phyloP scores from a whole-genome alignment of 2,113 vertebrate genomes.

The Ancistrus triradiatus region DNA sequence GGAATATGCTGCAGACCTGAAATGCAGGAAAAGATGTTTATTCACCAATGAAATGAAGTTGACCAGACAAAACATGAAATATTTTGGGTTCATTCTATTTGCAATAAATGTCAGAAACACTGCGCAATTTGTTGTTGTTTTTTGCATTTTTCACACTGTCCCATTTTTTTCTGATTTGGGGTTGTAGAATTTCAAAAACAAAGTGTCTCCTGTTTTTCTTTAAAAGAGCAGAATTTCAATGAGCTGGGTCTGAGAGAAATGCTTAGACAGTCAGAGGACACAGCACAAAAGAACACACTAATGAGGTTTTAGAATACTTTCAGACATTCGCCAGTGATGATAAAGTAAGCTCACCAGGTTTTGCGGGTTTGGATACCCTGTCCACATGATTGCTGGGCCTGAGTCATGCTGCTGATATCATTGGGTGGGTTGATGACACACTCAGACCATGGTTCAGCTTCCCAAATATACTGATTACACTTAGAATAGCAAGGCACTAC shows the following conservation, averaged over 20 bases:
- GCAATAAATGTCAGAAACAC: too few relatives aligned
- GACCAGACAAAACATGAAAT: too few relatives aligned
- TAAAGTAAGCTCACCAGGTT: slow-evolving; percentile 66
- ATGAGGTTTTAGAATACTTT: not conserved
- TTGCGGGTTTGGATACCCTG: slow-evolving; percentile 73
- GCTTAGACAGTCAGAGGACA: slow-evolving; percentile 11
- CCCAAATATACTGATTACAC: slow-evolving; percentile 79
- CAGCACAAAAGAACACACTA: not conserved
- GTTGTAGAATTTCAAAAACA: slow-evolving; percentile 17
- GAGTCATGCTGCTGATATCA: slow-evolving; percentile 40
- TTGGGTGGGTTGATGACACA: slow-evolving; percentile 73
- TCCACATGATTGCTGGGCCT: slow-evolving; percentile 65
- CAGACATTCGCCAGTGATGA: not conserved
- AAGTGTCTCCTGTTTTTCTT: slow-evolving; percentile 17
- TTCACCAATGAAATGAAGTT: too few relatives aligned
- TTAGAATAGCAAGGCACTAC: slow-evolving; percentile 78
- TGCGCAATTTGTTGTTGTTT: slow-evolving; percentile 17
- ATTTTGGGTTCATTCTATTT: too few relatives aligned
- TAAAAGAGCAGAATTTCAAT: slow-evolving; percentile 30
- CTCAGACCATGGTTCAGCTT: slow-evolving; percentile 71
- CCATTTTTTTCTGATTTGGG: too few relatives aligned
- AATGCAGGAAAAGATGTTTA: too few relatives aligned
- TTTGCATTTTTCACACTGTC: too few relatives aligned
- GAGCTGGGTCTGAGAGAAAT: not conserved
- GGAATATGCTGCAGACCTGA: too few relatives aligned